phyloP scores from a whole-genome alignment of 2,113 vertebrate species.

The Oreochromis aureus region DNA sequence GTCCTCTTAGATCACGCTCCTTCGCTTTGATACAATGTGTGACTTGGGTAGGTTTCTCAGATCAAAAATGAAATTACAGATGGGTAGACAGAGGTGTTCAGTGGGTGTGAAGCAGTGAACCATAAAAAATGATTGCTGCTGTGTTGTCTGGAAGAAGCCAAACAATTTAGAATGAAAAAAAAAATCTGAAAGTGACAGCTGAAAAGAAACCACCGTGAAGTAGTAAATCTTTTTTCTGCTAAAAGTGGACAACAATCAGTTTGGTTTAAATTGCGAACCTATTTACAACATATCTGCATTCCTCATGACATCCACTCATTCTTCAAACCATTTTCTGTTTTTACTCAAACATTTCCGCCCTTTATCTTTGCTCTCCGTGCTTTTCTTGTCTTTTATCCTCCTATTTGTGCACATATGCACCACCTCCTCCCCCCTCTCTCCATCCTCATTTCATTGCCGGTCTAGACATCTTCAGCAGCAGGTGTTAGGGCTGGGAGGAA shows the following conservation, averaged over 20 bases:
- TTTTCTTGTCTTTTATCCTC: not conserved
- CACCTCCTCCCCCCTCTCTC: not conserved
- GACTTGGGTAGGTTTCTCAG: slow-evolving; percentile 25
- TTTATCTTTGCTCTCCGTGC: not conserved
- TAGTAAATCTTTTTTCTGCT: not conserved
- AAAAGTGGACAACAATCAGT: not conserved
- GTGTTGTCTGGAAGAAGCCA: slow-evolving; percentile 16
- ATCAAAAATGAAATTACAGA: slow-evolving; percentile 34
- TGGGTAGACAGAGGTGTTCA: slow-evolving; percentile 28
- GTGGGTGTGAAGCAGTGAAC: slow-evolving; percentile 16
- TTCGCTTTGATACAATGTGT: slow-evolving; percentile 2
- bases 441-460: slow-evolving; percentile 35
- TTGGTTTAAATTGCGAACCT: not conserved
- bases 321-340: not conserved
- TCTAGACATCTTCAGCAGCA: slow-evolving; percentile 56
- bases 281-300: not conserved
- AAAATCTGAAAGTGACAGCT: not conserved
- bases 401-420: not conserved
- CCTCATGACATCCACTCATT: not conserved
- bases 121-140: slow-evolving; percentile 31
- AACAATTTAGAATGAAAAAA: slow-evolving; percentile 16
- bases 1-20: not conserved
- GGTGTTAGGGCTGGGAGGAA: slow-evolving; percentile 32
- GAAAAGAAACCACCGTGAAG: not conserved
- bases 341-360: not conserved